Evolutionary conservation across 2,113 vertebrate species (phyloP).

Genomic region (Castor canadensis): DNA sequence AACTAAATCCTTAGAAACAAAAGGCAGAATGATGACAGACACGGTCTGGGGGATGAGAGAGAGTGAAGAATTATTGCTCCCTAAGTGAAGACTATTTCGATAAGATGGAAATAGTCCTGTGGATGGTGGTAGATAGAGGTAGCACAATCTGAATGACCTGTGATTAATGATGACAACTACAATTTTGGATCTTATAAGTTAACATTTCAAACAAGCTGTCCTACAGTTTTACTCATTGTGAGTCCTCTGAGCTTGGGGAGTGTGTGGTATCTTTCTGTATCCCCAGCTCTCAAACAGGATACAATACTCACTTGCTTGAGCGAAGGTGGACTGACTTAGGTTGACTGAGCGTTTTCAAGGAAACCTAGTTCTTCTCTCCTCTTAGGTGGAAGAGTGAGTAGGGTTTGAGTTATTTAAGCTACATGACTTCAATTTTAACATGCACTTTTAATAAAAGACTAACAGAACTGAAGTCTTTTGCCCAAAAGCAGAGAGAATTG

Average conservation of each 20-base stretch:
- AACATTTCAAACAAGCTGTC: background rate
- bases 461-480: background rate
- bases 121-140: accelerated
- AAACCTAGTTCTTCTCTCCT: background rate
- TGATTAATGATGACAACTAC: background rate
- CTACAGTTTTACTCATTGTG: background rate
- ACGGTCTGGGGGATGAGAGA: accelerated
- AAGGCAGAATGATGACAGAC: background rate
- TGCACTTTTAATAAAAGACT: background rate
- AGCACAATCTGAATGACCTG: background rate
- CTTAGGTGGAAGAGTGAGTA: background rate
- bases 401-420: background rate
- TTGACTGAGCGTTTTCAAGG: background rate
- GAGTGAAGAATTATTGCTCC: background rate
- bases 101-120: background rate
- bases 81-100: background rate
- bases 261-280: background rate
- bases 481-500: background rate
- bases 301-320: background rate
- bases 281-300: background rate
- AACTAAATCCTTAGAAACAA: background rate
- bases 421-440: background rate
- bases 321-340: background rate
- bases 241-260: background rate
- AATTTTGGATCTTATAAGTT: background rate